These are phyloP conservation scores for Cygnus buccinator DNA, from an alignment of 2,113 vertebrate species.

Conservation along the genomic window DNA sequence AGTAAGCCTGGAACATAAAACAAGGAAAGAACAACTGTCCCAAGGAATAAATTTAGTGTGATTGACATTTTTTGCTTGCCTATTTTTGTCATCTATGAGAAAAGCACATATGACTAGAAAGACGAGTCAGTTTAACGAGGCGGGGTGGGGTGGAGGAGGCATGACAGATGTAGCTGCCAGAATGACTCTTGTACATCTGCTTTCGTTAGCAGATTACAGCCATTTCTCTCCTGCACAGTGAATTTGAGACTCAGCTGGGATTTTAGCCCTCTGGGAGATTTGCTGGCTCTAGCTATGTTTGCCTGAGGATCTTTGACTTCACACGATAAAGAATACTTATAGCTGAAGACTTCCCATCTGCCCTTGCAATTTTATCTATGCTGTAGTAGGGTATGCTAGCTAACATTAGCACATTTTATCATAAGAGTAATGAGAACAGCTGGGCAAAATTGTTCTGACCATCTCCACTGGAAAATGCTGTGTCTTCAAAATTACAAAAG, in stretches of 20 bases:
- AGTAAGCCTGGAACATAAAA: accelerated
- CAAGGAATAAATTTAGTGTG: neutral
- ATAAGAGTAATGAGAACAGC: neutral
- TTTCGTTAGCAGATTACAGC: neutral
- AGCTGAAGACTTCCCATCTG: neutral
- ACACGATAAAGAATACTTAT: neutral
- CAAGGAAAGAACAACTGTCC: too few relatives aligned
- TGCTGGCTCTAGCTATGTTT: neutral
- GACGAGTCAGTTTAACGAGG: neutral
- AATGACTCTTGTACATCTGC: neutral
- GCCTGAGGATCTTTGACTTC: neutral
- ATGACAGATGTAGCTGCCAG: constrained; percentile 21
- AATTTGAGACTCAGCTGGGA: neutral
- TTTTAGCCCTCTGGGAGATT: constrained; percentile 4
- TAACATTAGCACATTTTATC: neutral
- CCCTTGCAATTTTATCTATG: neutral
- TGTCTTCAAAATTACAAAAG: neutral
- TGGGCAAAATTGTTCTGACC: neutral
- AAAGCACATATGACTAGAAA: neutral
- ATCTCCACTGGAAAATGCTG: neutral
- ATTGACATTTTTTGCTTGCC: neutral
- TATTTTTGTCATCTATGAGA: neutral
- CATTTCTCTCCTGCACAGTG: neutral
- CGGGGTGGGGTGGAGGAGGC: neutral
- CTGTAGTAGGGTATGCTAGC: accelerated